A percentile compares a stretch with the other conserved stretches of the same genome.
These are phyloP conservation scores for Popillia japonica DNA, from an alignment of 1,140 invertebrate species.

Conservation along the genomic window DNA sequence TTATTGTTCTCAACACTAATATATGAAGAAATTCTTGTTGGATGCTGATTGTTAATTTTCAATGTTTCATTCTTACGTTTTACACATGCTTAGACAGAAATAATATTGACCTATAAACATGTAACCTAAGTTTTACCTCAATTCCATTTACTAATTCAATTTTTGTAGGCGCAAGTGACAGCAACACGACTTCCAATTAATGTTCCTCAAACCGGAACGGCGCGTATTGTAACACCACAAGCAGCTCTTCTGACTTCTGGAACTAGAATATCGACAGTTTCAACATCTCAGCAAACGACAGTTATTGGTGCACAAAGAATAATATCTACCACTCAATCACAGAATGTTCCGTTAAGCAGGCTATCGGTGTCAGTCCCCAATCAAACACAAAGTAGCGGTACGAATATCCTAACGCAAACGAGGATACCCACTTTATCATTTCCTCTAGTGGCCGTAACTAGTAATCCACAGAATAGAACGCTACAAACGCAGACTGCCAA, in stretches of 20 bases:
- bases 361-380: constrained; percentile 49
- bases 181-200: constrained; percentile 54
- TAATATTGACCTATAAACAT: no score
- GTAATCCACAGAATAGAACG: constrained; percentile 48
- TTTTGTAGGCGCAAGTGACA: constrained; percentile 53
- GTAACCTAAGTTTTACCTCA: no score
- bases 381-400: constrained; percentile 44
- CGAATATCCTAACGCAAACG: constrained; percentile 49
- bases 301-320: constrained; percentile 50
- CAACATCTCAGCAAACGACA: constrained; percentile 48
- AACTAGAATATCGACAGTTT: constrained; percentile 52
- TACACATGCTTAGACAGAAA: no score
- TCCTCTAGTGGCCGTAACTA: constrained; percentile 55
- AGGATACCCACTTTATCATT: constrained; percentile 53
- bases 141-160: background rate
- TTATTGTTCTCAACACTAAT: no score
- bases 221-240: constrained; percentile 52
- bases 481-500: constrained; percentile 54
- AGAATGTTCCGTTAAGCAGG: constrained; percentile 51
- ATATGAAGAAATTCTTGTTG: no score
- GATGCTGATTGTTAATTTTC: no score
- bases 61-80: no score
- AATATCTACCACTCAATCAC: constrained; percentile 49
- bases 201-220: constrained; percentile 47
- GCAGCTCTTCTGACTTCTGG: constrained; percentile 48